Conservation (phyloP, 2,797 vertebrate genomes). For the Bovichtus diacanthus region DNA sequence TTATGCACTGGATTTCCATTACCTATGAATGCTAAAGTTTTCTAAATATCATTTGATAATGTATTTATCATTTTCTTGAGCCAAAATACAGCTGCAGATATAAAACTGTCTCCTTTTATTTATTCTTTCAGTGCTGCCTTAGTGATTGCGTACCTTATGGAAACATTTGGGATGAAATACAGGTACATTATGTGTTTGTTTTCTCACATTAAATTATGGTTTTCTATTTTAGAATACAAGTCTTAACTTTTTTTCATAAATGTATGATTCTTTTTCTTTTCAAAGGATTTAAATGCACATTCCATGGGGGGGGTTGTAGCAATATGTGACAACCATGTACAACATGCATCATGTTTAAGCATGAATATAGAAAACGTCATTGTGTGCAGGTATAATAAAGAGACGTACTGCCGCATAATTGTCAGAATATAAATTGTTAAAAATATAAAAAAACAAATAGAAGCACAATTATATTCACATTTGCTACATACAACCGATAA, state of each 20-base stretch:
- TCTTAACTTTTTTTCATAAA: not conserved
- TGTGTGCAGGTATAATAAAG: not conserved
- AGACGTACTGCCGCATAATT: not conserved
- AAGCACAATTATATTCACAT: not conserved
- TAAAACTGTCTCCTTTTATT: not conserved
- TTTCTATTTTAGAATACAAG: not conserved
- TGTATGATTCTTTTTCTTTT: not conserved
- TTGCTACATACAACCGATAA: not conserved
- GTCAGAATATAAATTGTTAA: not conserved
- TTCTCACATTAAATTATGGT: not conserved
- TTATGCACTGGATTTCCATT: not conserved
- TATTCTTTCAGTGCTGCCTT: conserved; percentile 79
- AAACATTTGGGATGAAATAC: conserved; percentile 99
- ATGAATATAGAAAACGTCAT: not conserved
- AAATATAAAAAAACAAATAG: not conserved
- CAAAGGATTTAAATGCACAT: not conserved
- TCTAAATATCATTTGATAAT: not conserved
- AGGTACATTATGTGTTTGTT: conserved; percentile 87
- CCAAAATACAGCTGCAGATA: not conserved
- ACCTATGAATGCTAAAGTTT: not conserved
- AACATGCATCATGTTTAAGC: not conserved
- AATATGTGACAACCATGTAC: not conserved
- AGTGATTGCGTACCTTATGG: conserved; percentile 99
- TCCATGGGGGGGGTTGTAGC: not conserved
- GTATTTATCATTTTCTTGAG: not conserved